These are phyloP conservation scores for Anastrepha obliqua DNA, from an alignment of 1,140 invertebrate genomes.

Conservation along the genomic window DNA sequence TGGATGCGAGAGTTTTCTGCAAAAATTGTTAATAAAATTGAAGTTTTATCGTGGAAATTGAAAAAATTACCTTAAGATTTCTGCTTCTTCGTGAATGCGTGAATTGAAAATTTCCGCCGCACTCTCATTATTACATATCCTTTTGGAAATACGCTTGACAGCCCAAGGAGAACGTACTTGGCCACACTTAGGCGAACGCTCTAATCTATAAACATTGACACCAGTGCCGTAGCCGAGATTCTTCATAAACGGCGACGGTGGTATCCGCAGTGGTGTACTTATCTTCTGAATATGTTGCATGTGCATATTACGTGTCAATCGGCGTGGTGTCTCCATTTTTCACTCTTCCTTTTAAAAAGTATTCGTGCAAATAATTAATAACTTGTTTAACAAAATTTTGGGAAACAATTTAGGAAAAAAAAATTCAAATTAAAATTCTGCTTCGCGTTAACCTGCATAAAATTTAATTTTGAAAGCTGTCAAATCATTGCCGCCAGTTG, in stretches of 20 bases:
- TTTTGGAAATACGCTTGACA: slow-evolving; percentile 80
- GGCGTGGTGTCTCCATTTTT: slow-evolving; percentile 67
- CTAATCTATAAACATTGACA: slow-evolving; percentile 84
- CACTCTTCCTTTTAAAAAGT: too few species aligned
- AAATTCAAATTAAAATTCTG: too few species aligned
- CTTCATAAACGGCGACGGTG: slow-evolving; percentile 69
- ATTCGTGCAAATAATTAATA: too few species aligned
- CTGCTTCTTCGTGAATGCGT: slow-evolving; percentile 82
- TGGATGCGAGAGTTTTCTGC: slow-evolving; percentile 83
- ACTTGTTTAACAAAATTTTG: too few species aligned
- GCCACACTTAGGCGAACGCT: slow-evolving; percentile 81
- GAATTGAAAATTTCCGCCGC: slow-evolving; percentile 72
- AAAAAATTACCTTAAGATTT: slow-evolving; percentile 71
- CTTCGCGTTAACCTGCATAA: neutral
- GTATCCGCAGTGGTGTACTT: slow-evolving; percentile 68
- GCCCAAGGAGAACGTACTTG: slow-evolving; percentile 87
- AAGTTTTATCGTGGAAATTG: slow-evolving; percentile 5
- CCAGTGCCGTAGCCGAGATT: slow-evolving; percentile 77
- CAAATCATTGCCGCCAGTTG: neutral
- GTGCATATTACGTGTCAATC: slow-evolving; percentile 66
- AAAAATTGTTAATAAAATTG: slow-evolving; percentile 51
- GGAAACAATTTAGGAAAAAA: too few species aligned
- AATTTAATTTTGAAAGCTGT: slow-evolving; percentile 37
- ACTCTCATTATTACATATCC: slow-evolving; percentile 63
- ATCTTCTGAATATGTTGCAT: slow-evolving; percentile 66